Evolutionary conservation across 1,140 invertebrate species (phyloP), one percentile per base, ranked within the genome.

Genomic region (Aphaenogaster ashmeadi): DNA sequence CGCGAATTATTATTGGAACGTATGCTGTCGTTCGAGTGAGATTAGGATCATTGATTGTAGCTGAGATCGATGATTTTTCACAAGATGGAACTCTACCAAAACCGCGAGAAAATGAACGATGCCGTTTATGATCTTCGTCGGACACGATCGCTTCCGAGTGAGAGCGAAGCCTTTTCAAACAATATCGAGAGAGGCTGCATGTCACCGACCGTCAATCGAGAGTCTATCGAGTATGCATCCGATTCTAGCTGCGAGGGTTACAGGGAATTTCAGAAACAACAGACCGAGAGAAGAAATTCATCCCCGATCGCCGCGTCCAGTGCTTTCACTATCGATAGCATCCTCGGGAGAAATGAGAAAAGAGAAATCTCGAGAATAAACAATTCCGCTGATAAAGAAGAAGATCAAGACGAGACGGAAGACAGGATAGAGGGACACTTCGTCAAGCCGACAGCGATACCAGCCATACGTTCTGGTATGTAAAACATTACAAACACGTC

Each of bases 271-370:
- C 72, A 58, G 11, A 84, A 78, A 36, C 64, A 62, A 7, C 88
- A 78, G 15, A 56, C 15, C 1, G 87, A 89, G 33, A 71, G 83
- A 33, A 92, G 81, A 13, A 87, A 89, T 52, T 67, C 87, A 7
- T 87, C 85, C 3, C 81, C 81, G 52, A 80, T 87, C 8, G 69
- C 86, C 13, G 80, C 86, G 71, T 88, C 91, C 6, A 94, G 92
- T 80, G 92, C 92, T 47, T 94, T 94, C 52, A 93, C 93, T 0
- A 94, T 94, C 41, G 94, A 95, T 69, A 94, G 90, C 60, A 95
- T 95, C 77, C 91, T 95, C 0, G 93, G 93, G 0, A 93, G 88
- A 75, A 86, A 78, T 15, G 91, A 91, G 7, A 93, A 90, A 5
- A 84, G 75, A 27, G 74, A 92, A 47, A 62, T 75, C 0, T 79